Evolutionary conservation across 2,113 vertebrate genomes (phyloP), one percentile per base, ranked within the genome.

Genomic region (Mus spicilegus): DNA sequence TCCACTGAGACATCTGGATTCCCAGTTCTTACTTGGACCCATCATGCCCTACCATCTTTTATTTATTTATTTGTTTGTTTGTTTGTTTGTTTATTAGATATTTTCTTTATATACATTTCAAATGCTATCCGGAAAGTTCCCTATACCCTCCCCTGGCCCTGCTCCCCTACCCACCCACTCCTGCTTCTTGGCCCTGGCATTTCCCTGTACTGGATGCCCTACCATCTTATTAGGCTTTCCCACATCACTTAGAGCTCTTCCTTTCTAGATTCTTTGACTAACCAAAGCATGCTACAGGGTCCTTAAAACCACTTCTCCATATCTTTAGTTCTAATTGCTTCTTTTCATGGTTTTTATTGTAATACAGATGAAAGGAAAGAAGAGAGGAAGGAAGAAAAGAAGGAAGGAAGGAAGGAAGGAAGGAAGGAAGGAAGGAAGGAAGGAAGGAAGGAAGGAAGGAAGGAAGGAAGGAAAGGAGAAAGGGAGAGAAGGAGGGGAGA

Each of bases 371-470:
- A 30, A 54, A 78, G 7, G 26, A 51, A 36, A 4, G 7, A 51
- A 54, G 30, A 11, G 16, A 56, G 54, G 54, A 20, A 61, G 13
- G 22, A 39, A 4, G 4, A 4, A 58, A 12, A 0, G 22, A 28
- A 12, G 12, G 19, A 2, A 0, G 14, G 13, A 7, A 28, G 5
- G 24, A 2, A 24, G 11, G 14, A 12, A 77, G 26, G 26, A 36
- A 51, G 16, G 24, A 13, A 13, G 4, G 19, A 3, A 24, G 26
- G 33, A 30, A 10, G 5, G 17, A 1, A 8, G 24, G 12, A 46
- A 13, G 54, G 4, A n/a, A 22, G 54, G 2, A 22, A 5, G 10
- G 2, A n/a, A 4, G n/a, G n/a, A n/a, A n/a, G n/a, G 7, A 8
- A 13, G 26, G 33, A 30, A 10, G 4, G 30, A 0, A 3, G 22